Evolutionary conservation across 2,113 vertebrate species (phyloP).

Genomic region (Rhinoptilus africanus): DNA sequence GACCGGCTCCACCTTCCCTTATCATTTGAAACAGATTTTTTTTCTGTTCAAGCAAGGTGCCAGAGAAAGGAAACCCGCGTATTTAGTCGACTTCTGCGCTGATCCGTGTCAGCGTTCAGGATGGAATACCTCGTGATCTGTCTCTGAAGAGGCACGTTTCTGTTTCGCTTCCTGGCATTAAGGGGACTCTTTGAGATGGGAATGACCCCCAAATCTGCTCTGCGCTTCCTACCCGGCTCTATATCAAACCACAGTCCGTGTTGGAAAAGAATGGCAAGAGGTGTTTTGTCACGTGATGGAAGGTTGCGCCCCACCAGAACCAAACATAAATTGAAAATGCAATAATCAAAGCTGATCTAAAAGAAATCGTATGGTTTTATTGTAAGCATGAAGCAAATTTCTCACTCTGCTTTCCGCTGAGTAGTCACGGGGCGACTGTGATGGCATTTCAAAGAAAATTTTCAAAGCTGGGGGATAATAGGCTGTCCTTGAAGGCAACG

Average conservation of each 20-base stretch:
- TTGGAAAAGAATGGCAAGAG: neutral
- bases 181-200: neutral
- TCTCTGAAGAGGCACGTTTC: neutral
- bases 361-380: neutral
- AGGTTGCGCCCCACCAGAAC: neutral
- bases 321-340: neutral
- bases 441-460: neutral
- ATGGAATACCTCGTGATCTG: neutral
- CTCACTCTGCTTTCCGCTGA: neutral
- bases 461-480: neutral
- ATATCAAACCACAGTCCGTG: fast-evolving
- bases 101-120: fast-evolving
- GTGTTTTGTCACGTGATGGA: neutral
- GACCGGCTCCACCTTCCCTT: neutral
- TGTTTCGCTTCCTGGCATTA: neutral
- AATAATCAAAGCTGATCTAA: neutral
- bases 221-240: neutral
- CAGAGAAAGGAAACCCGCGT: neutral
- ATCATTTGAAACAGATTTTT: neutral
- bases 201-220: neutral
- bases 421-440: neutral
- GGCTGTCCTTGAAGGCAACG: neutral
- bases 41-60: neutral
- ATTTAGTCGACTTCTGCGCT: neutral
- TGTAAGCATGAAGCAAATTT: neutral